A percentile compares a stretch with the other conserved stretches of the same genome.
Evolutionary conservation across 2,113 vertebrate genomes (phyloP).

Genomic region (Hippocampus abdominalis): DNA sequence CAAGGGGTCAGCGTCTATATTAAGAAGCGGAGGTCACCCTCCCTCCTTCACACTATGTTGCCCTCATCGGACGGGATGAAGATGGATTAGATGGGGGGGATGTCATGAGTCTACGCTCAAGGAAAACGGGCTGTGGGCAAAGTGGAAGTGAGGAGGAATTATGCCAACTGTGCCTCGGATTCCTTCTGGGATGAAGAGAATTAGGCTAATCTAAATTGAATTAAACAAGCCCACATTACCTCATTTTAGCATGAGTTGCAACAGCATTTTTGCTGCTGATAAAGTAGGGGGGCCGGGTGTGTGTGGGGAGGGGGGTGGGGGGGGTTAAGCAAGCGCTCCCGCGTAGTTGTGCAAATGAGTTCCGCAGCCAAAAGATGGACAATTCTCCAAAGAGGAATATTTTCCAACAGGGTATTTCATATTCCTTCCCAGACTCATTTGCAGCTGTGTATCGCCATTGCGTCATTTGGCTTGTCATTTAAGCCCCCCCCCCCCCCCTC

Average conservation of each 20-base stretch:
- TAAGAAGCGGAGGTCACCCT: conserved; percentile 32
- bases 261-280: conserved; percentile 4
- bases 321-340: conserved; percentile 16
- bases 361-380: conserved; percentile 6
- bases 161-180: background rate
- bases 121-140: conserved; percentile 28
- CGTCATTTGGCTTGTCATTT: background rate
- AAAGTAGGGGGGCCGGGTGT: background rate
- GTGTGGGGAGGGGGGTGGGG: background rate
- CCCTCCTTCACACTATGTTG: conserved; percentile 2
- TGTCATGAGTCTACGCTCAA: conserved; percentile 18
- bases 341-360: conserved; percentile 28
- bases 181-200: conserved; percentile 15
- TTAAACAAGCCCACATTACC: conserved; percentile 25
- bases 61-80: conserved; percentile 37
- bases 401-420: conserved; percentile 9
- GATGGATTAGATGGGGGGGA: conserved; percentile 41
- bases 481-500: background rate
- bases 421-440: conserved; percentile 11
- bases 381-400: conserved; percentile 15
- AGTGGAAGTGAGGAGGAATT: background rate
- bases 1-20: conserved; percentile 29
- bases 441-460: conserved; percentile 9
- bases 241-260: conserved; percentile 18
- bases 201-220: conserved; percentile 32